These are phyloP conservation scores for Amphilophus citrinellus DNA, from an alignment of 2,113 vertebrate genomes.

Conservation along the genomic window DNA sequence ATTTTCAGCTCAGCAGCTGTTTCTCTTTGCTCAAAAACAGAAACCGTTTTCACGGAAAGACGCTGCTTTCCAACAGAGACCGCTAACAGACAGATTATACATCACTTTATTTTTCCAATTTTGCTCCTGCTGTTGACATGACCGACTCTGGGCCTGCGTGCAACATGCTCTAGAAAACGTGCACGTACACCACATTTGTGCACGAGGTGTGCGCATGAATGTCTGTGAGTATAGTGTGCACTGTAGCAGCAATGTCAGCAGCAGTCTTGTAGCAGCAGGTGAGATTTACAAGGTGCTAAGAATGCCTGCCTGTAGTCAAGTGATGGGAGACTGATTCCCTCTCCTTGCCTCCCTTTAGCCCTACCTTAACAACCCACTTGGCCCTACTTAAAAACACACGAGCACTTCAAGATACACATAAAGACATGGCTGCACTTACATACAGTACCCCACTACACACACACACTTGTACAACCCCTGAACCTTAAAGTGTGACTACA, in stretches of 20 bases:
- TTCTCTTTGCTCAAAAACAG: conserved; percentile 6
- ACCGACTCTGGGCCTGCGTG: conserved; percentile 1
- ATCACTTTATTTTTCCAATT: conserved; percentile 57
- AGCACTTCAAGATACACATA: conserved; percentile 7
- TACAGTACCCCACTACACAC: background rate
- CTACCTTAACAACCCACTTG: conserved; percentile 40
- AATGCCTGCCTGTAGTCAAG: conserved; percentile 70
- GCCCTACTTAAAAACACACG: conserved; percentile 32
- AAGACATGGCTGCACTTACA: background rate
- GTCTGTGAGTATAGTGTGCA: background rate
- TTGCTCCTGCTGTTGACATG: conserved; percentile 43
- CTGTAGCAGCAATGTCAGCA: conserved; percentile 59
- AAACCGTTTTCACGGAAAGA: conserved; percentile 18
- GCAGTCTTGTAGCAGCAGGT: conserved; percentile 69
- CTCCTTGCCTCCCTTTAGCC: conserved; percentile 11
- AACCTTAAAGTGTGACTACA: conserved; percentile 59
- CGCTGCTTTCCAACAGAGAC: background rate
- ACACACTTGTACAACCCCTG: conserved; percentile 17
- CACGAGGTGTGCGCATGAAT: background rate
- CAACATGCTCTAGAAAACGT: conserved; percentile 16
- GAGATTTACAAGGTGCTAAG: conserved; percentile 82
- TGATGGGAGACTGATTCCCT: conserved; percentile 60
- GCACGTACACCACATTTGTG: background rate
- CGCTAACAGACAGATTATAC: conserved; percentile 32
- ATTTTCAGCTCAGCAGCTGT: background rate